Percentiles rank a stretch among this genome's conserved stretches.
Conservation (phyloP, 1,140 invertebrate genomes). For the Lucilia cuprina region DNA sequence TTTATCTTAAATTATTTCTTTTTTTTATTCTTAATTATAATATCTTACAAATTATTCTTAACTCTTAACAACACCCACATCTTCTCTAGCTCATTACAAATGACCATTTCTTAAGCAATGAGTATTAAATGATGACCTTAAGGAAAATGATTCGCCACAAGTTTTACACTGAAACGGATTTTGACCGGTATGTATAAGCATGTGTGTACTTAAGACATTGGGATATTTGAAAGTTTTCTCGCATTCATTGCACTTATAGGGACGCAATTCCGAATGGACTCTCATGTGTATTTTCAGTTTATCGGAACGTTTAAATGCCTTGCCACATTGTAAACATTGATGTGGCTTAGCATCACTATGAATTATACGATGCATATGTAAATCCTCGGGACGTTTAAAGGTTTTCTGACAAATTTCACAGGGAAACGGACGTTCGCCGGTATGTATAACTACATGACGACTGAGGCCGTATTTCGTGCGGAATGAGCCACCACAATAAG, state of each 20-base stretch:
- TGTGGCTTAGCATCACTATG: conserved; percentile 18
- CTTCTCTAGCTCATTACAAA: background rate
- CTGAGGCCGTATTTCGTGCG: background rate
- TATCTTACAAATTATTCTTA: no score
- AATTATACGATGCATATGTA: conserved; percentile 15
- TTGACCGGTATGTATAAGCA: conserved; percentile 20
- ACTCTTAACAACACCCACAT: no score
- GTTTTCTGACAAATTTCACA: conserved; percentile 19
- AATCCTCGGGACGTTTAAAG: conserved; percentile 17
- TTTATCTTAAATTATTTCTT: no score
- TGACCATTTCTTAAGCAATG: conserved; percentile 20
- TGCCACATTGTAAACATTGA: conserved; percentile 19
- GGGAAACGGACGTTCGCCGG: background rate
- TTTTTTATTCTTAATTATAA: no score
- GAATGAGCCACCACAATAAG: background rate
- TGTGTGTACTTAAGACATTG: conserved; percentile 5
- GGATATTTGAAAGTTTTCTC: conserved; percentile 32
- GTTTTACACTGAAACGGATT: conserved; percentile 13
- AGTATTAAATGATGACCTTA: conserved; percentile 18
- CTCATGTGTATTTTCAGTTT: conserved; percentile 22
- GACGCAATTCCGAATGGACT: conserved; percentile 12
- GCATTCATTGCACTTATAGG: conserved; percentile 24
- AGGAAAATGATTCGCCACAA: conserved; percentile 1
- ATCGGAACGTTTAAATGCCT: conserved; percentile 22
- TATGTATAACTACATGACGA: conserved; percentile 2